Conservation (phyloP, 2,888 invertebrate species). For the Clistopyga incitator region DNA sequence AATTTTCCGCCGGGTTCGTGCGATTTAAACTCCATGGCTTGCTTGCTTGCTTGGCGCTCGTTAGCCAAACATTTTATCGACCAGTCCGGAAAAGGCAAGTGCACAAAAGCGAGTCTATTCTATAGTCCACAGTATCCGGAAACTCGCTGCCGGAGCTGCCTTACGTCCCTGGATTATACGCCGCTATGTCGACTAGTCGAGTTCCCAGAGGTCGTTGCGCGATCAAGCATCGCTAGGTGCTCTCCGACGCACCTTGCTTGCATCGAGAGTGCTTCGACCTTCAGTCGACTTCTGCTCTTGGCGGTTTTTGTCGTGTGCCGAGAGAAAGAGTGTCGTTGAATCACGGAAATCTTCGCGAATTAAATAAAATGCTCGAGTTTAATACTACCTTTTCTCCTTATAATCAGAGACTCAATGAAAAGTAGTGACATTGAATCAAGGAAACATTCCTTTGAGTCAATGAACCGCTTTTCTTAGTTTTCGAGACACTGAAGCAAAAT, state of each 20-base stretch:
- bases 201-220: slow-evolving; percentile 22
- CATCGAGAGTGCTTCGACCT: slow-evolving; percentile 1
- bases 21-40: not conserved
- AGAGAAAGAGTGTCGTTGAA: too few relatives aligned
- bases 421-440: too few relatives aligned
- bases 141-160: not conserved
- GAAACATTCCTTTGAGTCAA: too few relatives aligned
- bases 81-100: slow-evolving; percentile 15
- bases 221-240: slow-evolving; percentile 10
- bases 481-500: too few relatives aligned
- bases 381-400: too few relatives aligned
- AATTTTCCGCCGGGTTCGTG: not conserved
- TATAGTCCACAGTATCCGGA: slow-evolving; percentile 18
- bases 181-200: not conserved
- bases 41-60: slow-evolving; percentile 5
- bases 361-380: too few relatives aligned
- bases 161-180: slow-evolving; percentile 3
- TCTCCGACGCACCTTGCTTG: slow-evolving; percentile 11
- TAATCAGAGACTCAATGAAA: too few relatives aligned
- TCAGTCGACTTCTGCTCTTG: not conserved
- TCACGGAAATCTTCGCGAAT: too few relatives aligned
- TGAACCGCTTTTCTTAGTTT: too few relatives aligned
- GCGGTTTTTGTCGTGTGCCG: not conserved
- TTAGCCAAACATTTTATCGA: slow-evolving; percentile 31
- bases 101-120: slow-evolving; percentile 6